These are phyloP conservation scores for Kryptopterus vitreolus DNA, from an alignment of 2,797 vertebrate genomes.

Conservation along the genomic window DNA sequence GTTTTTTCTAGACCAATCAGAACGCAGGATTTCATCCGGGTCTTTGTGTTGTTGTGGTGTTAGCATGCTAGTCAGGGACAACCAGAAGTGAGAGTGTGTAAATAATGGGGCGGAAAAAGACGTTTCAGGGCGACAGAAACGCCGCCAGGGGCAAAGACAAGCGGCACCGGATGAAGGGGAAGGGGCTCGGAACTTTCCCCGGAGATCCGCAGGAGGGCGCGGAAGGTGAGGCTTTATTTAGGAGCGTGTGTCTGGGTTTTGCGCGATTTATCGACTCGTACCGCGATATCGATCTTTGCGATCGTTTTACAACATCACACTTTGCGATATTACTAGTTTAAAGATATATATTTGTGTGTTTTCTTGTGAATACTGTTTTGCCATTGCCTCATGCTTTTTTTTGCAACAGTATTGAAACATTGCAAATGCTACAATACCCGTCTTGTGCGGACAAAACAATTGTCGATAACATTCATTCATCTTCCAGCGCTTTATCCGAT, in stretches of 20 bases:
- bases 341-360: too few relatives aligned
- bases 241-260: neutral
- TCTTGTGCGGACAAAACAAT: too few relatives aligned
- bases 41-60: too few relatives aligned
- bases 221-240: constrained; percentile 67
- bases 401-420: too few relatives aligned
- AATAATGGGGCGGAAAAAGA: constrained; percentile 76
- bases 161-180: constrained; percentile 74
- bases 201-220: constrained; percentile 78
- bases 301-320: neutral
- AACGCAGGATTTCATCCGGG: constrained; percentile 11
- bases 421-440: too few relatives aligned
- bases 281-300: neutral
- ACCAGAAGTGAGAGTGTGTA: neutral
- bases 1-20: constrained; percentile 8
- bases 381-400: too few relatives aligned
- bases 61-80: neutral
- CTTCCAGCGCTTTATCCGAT: too few relatives aligned
- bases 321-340: too few relatives aligned
- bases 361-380: too few relatives aligned
- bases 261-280: neutral
- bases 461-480: too few relatives aligned
- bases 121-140: constrained; percentile 64
- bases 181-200: constrained; percentile 76
- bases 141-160: constrained; percentile 72